Percentiles rank a stretch among this genome's conserved stretches.
Conservation (phyloP, 2,888 invertebrate genomes). For the Chrysomela aeneicollis region DNA sequence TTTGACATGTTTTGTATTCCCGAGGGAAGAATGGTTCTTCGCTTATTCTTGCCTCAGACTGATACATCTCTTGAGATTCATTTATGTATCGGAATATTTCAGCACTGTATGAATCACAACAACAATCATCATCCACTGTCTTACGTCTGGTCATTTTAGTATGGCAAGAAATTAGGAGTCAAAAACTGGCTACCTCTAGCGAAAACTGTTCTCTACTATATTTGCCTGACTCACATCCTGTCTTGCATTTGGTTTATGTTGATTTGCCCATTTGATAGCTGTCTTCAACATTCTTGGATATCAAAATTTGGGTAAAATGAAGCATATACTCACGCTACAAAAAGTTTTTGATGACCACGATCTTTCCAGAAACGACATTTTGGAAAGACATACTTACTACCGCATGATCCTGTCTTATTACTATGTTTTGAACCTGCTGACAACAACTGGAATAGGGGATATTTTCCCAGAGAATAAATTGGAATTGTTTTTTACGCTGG, state of each 20-base stretch:
- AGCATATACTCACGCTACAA: constrained; percentile 17
- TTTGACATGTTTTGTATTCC: constrained; percentile 26
- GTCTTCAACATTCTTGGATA: constrained; percentile 38
- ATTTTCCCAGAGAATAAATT: constrained; percentile 62
- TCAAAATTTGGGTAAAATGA: constrained; percentile 22
- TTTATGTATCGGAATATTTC: constrained; percentile 32
- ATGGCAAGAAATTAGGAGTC: constrained; percentile 15
- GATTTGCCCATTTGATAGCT: constrained; percentile 43
- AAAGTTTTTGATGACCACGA: no score
- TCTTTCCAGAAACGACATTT: constrained; percentile 20
- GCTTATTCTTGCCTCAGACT: constrained; percentile 32
- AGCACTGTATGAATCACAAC: constrained; percentile 13
- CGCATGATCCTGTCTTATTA: constrained; percentile 55
- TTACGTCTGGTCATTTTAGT: constrained; percentile 24
- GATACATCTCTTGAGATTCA: constrained; percentile 32
- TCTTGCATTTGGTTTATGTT: constrained; percentile 43
- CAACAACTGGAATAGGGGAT: constrained; percentile 66
- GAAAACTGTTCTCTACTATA: constrained; percentile 25
- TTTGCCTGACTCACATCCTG: constrained; percentile 39
- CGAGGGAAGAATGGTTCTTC: constrained; percentile 30
- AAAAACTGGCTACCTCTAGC: constrained; percentile 19
- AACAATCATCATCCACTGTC: not conserved
- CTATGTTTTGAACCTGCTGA: constrained; percentile 64
- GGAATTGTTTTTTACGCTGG: constrained; percentile 64
- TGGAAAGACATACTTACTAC: constrained; percentile 16